These are phyloP conservation scores for Oncorhynchus nerka DNA, from an alignment of 2,113 vertebrate genomes.

Conservation along the genomic window DNA sequence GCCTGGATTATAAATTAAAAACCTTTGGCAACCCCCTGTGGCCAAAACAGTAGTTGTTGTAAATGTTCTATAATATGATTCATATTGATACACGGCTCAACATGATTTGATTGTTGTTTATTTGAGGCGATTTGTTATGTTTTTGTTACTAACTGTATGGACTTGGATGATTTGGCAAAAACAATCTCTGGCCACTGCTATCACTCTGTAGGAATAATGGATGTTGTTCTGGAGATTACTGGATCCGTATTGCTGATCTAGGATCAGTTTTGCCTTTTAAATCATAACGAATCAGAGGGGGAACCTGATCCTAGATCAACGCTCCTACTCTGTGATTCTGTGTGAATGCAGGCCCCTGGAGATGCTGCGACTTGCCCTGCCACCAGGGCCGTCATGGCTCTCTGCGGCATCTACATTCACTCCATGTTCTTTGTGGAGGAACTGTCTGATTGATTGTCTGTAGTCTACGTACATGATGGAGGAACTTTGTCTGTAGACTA, in stretches of 20 bases:
- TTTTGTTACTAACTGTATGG: not conserved
- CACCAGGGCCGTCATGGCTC: conserved; percentile 86
- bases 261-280: too few relatives aligned
- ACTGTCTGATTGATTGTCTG: too few relatives aligned
- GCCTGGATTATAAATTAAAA: too few relatives aligned
- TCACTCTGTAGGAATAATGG: not conserved
- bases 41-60: not conserved
- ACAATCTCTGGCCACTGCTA: not conserved
- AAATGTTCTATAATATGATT: not conserved
- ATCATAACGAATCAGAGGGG: too few relatives aligned
- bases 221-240: too few relatives aligned
- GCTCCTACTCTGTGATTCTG: not conserved
- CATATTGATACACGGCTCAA: not conserved
- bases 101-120: not conserved
- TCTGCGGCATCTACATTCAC: conserved; percentile 92
- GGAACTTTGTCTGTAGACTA: too few relatives aligned
- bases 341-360: conserved; percentile 65
- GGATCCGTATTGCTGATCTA: too few relatives aligned
- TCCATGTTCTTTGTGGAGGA: conserved; percentile 96
- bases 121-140: not conserved
- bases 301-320: too few relatives aligned
- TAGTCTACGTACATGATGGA: too few relatives aligned
- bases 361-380: conserved; percentile 84
- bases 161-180: not conserved
- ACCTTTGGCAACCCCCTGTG: too few relatives aligned